These are phyloP conservation scores for Heterohyrax brucei DNA, from an alignment of 2,797 vertebrate genomes.

Conservation along the genomic window DNA sequence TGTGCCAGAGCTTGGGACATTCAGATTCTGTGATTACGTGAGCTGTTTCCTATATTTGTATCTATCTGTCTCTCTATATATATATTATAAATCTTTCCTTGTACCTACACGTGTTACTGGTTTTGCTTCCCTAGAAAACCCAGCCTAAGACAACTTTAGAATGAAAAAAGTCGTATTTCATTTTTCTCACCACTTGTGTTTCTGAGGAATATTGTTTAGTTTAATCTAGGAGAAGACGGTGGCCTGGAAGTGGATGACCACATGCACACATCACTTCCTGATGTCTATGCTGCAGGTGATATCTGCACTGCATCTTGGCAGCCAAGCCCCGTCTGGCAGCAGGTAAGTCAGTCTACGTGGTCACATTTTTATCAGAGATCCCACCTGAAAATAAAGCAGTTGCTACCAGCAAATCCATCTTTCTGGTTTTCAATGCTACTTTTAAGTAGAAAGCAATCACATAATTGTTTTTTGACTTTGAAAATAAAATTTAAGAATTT, in stretches of 20 bases:
- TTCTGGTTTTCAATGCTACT: background rate
- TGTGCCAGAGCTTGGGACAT: too few species aligned
- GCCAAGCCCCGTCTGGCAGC: conserved; percentile 95
- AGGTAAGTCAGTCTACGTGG: conserved; percentile 89
- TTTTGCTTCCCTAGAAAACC: too few species aligned
- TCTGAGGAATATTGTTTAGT: conserved; percentile 89
- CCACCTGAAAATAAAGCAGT: background rate
- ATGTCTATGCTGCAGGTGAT: conserved; percentile 96
- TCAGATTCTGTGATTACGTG: too few species aligned
- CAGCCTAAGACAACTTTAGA: background rate
- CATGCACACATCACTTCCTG: conserved; percentile 95
- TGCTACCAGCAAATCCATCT: background rate
- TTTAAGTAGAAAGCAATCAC: background rate
- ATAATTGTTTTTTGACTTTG: background rate
- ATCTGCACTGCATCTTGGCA: conserved; percentile 95
- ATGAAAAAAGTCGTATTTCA: background rate
- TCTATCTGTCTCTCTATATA: too few species aligned
- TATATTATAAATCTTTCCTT: too few species aligned
- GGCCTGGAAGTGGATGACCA: conserved; percentile 94
- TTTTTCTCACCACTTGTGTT: conserved; percentile 58
- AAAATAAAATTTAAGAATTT: background rate
- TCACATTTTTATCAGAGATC: background rate
- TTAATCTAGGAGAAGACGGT: conserved; percentile 93
- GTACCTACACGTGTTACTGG: too few species aligned
- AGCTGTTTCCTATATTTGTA: too few species aligned